A percentile compares a stretch with the other conserved stretches of the same genome.
phyloP scores from a whole-genome alignment of 2,888 invertebrate genomes.

The Lepidocyrtinus sp. region DNA sequence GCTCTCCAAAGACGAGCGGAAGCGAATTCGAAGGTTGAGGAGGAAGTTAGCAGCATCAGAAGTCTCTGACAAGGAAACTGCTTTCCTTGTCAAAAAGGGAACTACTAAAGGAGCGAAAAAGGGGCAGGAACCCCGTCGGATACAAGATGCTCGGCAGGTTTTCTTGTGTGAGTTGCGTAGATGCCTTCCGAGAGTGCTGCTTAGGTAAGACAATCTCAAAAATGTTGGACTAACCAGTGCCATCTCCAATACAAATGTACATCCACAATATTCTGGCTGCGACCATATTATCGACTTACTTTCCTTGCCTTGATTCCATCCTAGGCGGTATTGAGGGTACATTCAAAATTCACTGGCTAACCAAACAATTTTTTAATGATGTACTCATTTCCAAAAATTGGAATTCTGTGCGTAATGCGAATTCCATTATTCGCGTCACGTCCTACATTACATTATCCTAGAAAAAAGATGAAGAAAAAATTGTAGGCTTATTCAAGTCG shows the following conservation, averaged over 20 bases:
- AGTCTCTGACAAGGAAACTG: not conserved
- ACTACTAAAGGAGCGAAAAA: constrained; percentile 18
- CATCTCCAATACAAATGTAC: not conserved
- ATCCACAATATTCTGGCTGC: not conserved
- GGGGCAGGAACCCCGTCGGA: constrained; percentile 34
- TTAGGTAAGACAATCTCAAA: constrained; percentile 42
- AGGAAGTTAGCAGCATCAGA: constrained; percentile 39
- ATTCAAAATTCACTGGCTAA: not conserved
- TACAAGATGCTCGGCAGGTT: constrained; percentile 62
- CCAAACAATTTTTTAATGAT: not conserved
- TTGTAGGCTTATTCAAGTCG: too few relatives aligned
- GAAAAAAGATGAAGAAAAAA: too few relatives aligned
- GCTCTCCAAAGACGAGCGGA: constrained; percentile 46
- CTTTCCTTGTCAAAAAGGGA: not conserved
- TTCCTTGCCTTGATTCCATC: not conserved
- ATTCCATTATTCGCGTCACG: too few relatives aligned
- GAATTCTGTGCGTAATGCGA: too few relatives aligned
- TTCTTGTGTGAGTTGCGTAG: constrained; percentile 61
- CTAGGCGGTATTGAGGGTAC: not conserved
- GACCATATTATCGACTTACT: too few relatives aligned
- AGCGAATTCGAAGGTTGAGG: constrained; percentile 49
- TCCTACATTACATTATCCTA: too few relatives aligned
- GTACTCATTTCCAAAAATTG: not conserved
- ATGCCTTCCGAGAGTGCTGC: constrained; percentile 58
- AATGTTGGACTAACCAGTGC: too few relatives aligned